These are phyloP conservation scores for Lithophane socia DNA, from an alignment of 2,888 invertebrate genomes.

Conservation along the genomic window DNA sequence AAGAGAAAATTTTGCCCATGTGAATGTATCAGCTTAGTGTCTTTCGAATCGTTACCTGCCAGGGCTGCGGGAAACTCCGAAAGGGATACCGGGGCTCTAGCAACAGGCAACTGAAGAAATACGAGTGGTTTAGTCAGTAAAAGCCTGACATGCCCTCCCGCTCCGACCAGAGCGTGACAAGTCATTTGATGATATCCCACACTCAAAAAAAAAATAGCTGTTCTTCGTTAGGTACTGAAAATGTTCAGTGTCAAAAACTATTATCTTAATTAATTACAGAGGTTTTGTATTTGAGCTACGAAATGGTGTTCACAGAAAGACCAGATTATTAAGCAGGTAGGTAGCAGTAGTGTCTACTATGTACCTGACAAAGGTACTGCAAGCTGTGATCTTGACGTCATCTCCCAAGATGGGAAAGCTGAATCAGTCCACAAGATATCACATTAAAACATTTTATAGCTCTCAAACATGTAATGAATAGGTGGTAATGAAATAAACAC, in stretches of 20 bases:
- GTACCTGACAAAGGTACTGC: background rate
- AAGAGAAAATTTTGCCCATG: background rate
- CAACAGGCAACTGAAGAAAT: too few relatives aligned
- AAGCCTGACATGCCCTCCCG: too few relatives aligned
- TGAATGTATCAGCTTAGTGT: background rate
- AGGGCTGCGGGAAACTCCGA: too few relatives aligned
- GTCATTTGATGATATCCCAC: too few relatives aligned
- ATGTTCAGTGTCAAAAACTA: background rate
- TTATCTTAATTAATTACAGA: too few relatives aligned
- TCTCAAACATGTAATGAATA: constrained; percentile 36
- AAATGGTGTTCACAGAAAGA: background rate
- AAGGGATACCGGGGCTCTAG: too few relatives aligned
- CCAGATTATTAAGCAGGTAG: background rate
- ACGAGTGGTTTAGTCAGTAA: too few relatives aligned
- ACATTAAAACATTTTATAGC: constrained; percentile 8
- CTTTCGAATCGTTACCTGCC: background rate
- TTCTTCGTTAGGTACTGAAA: too few relatives aligned
- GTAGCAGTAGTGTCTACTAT: background rate
- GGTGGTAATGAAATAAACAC: constrained; percentile 58
- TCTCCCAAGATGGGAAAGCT: background rate
- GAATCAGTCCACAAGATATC: background rate
- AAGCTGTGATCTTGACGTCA: background rate
- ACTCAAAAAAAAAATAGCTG: too few relatives aligned
- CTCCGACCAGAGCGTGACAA: too few relatives aligned
- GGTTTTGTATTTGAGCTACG: background rate